Evolutionary conservation across 2,888 invertebrate genomes (phyloP).

Genomic region (Rhorus exstirpatorius): DNA sequence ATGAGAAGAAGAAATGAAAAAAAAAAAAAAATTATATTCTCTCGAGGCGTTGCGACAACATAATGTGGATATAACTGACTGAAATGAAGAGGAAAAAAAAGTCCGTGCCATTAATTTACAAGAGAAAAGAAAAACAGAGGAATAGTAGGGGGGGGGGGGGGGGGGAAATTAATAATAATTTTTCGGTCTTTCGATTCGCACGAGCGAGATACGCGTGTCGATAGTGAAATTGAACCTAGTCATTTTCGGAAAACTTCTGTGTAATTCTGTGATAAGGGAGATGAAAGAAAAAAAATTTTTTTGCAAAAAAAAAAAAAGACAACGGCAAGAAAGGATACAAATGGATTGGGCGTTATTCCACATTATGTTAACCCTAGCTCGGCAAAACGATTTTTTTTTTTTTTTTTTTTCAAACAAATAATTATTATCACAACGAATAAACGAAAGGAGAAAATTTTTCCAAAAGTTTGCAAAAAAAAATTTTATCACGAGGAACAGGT

Average conservation of each 20-base stretch:
- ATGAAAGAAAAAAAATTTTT: slow-evolving; percentile 55
- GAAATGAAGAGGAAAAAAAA: slow-evolving; percentile 35
- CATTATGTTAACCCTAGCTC: slow-evolving; percentile 79
- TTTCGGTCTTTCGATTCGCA: slow-evolving; percentile 54
- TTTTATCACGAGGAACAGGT: too few species aligned
- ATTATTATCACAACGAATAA: too few species aligned
- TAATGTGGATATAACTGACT: slow-evolving; percentile 66
- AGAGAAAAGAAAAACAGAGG: background rate
- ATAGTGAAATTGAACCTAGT: slow-evolving; percentile 84
- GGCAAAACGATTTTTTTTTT: too few species aligned
- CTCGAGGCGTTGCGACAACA: slow-evolving; percentile 52
- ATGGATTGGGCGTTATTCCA: slow-evolving; percentile 72
- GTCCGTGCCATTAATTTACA: slow-evolving; percentile 53
- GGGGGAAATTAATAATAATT: slow-evolving; percentile 36
- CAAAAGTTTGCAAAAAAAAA: too few species aligned
- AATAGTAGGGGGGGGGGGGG: background rate
- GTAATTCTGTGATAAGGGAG: slow-evolving; percentile 84
- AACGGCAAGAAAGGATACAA: slow-evolving; percentile 59
- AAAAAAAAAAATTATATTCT: slow-evolving; percentile 55
- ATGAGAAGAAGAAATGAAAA: slow-evolving; percentile 41
- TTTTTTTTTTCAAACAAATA: too few species aligned
- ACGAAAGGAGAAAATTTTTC: slow-evolving; percentile 72
- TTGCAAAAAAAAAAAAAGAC: slow-evolving; percentile 34
- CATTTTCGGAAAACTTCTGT: slow-evolving; percentile 84
- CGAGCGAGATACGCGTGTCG: slow-evolving; percentile 55